These are phyloP conservation scores for Hypomecis atomaria DNA, from an alignment of 2,888 invertebrate species.

Conservation along the genomic window DNA sequence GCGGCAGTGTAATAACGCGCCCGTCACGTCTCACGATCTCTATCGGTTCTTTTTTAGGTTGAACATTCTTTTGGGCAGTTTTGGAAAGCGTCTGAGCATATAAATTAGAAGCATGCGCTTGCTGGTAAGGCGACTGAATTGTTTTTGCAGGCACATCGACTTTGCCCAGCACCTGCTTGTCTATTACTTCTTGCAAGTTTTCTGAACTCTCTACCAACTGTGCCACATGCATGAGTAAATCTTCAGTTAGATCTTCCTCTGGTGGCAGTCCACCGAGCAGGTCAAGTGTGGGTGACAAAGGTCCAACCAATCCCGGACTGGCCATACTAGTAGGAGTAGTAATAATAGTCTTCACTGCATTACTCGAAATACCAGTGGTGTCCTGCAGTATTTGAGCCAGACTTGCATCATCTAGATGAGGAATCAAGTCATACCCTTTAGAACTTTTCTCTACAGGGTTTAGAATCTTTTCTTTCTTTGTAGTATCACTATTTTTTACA, in stretches of 20 bases:
- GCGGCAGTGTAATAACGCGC: slow-evolving; percentile 90
- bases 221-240: slow-evolving; percentile 89
- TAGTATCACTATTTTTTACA: slow-evolving; percentile 47
- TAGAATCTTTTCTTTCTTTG: slow-evolving; percentile 40
- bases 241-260: slow-evolving; percentile 88
- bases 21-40: slow-evolving; percentile 91
- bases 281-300: slow-evolving; percentile 85
- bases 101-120: slow-evolving; percentile 50
- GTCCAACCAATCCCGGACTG: slow-evolving; percentile 80
- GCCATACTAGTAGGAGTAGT: slow-evolving; percentile 68
- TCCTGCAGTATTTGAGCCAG: slow-evolving; percentile 81
- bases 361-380: slow-evolving; percentile 59
- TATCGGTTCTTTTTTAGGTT: slow-evolving; percentile 84
- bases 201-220: slow-evolving; percentile 88
- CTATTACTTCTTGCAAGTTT: slow-evolving; percentile 89
- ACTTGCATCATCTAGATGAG: slow-evolving; percentile 79
- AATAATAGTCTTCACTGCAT: slow-evolving; percentile 61
- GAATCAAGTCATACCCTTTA: slow-evolving; percentile 73
- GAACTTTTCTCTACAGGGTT: slow-evolving; percentile 41
- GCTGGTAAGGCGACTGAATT: slow-evolving; percentile 53
- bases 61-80: slow-evolving; percentile 57
- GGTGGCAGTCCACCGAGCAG: slow-evolving; percentile 85
- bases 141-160: slow-evolving; percentile 64
- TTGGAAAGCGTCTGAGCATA: slow-evolving; percentile 64
- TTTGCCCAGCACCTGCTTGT: slow-evolving; percentile 86